These are phyloP conservation scores for Poecilia picta DNA, from an alignment of 2,797 vertebrate species.

Conservation along the genomic window DNA sequence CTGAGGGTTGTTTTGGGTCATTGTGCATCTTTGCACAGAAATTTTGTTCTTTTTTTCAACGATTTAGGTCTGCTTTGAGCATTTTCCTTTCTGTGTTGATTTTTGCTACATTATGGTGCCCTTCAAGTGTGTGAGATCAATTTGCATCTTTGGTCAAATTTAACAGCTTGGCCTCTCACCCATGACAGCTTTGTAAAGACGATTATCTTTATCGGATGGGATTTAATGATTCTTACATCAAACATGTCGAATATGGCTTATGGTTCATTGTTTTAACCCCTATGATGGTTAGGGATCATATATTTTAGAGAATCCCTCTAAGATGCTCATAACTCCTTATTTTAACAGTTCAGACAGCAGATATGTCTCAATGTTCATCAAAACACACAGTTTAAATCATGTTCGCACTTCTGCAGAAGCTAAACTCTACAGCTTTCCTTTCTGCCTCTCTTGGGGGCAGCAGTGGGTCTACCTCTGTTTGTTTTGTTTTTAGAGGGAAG, in stretches of 20 bases:
- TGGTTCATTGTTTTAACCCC: neutral
- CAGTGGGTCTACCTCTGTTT: too few species aligned
- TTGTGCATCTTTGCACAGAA: neutral
- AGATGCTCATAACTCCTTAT: neutral
- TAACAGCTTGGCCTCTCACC: neutral
- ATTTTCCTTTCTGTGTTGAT: neutral
- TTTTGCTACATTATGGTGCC: neutral
- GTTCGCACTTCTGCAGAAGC: neutral
- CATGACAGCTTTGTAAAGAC: neutral
- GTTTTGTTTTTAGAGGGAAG: too few species aligned
- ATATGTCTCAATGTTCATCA: neutral
- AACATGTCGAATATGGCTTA: neutral
- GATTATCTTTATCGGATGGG: neutral
- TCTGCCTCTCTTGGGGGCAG: neutral
- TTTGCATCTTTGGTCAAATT: neutral
- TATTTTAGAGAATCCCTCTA: neutral
- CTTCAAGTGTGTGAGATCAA: neutral
- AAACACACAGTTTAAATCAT: neutral
- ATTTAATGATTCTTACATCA: neutral
- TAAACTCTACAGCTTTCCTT: neutral
- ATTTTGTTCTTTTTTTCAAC: neutral
- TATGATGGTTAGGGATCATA: too few species aligned
- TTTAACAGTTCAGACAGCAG: neutral
- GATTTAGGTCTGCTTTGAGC: neutral
- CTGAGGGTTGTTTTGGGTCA: neutral